Evolutionary conservation across 2,113 vertebrate species (phyloP), one percentile per base, ranked within the genome.

Genomic region (Hymenochirus boettgeri): DNA sequence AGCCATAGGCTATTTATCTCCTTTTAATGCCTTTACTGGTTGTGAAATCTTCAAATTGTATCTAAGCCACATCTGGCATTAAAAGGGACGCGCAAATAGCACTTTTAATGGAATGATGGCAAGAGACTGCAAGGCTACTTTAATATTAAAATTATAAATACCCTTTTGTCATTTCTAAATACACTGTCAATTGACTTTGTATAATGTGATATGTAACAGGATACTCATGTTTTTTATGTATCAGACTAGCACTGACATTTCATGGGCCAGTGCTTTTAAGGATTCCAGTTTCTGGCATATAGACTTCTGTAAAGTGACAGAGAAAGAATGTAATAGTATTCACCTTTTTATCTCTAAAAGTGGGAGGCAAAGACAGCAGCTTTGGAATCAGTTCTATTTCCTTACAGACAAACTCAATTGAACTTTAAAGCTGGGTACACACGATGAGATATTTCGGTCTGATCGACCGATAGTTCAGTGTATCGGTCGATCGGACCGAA

Each of bases 241-340:
- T 54, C 52, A 29, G 52, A 7, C 18, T 48, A 15, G 13, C 6
- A 2, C 45, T 60, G 23, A n/a, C n/a, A 47, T 60, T 45, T 47
- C 7, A 60, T 25, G 19, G 39, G 42, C 39, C 24, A 46, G 39
- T 47, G 15, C 17, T 47, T 18, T 5, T 60, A 47, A 47, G 24
- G 23, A 47, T 29, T 26, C 21, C 15, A 21, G 46, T 25, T 27
- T 18, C 15, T 46, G 24, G 24, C 13, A 59, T 45, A 42, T 59
- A 13, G 17, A 23, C 55, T 57, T 57, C 42, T 59, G 13, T 59
- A 26, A 59, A 59, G 6, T 58, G 21, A 45, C 57, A 59, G 29
- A 17, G 7, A 17, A 23, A 24, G 35, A 25, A 45, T 45, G 21
- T 26, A 23, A 42, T 3, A 25, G 42, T 45, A 45, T 25, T 45